Evolutionary conservation across 2,888 invertebrate genomes (phyloP).

Genomic region (Andricus curvator): DNA sequence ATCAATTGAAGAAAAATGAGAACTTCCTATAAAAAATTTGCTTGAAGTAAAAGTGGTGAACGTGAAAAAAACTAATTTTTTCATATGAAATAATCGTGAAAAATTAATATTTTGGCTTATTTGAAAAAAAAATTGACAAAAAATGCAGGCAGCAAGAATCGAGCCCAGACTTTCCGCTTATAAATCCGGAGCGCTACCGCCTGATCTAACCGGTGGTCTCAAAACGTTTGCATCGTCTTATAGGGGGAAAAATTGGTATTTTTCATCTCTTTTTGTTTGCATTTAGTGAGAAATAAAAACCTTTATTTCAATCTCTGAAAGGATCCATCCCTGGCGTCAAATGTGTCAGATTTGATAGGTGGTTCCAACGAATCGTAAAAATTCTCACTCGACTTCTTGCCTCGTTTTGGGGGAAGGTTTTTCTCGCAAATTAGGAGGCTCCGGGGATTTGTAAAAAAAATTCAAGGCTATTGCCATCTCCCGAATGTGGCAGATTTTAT

Average conservation of each 20-base stretch:
- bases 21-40: no score
- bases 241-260: not conserved
- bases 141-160: no score
- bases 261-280: not conserved
- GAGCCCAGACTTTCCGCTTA: no score
- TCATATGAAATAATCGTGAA: no score
- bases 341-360: not conserved
- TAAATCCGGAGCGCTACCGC: no score
- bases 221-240: no score
- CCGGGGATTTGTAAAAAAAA: not conserved
- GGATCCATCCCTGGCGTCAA: not conserved
- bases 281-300: not conserved
- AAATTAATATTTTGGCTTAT: no score
- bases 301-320: not conserved
- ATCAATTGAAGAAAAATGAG: no score
- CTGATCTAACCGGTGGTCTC: no score
- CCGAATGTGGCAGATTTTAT: not conserved
- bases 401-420: not conserved
- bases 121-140: no score
- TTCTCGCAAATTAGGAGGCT: not conserved
- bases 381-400: not conserved
- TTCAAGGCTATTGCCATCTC: not conserved
- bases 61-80: no score
- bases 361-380: not conserved
- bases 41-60: no score